phyloP scores from a whole-genome alignment of 2,113 vertebrate species.

The Peromyscus californicus region DNA sequence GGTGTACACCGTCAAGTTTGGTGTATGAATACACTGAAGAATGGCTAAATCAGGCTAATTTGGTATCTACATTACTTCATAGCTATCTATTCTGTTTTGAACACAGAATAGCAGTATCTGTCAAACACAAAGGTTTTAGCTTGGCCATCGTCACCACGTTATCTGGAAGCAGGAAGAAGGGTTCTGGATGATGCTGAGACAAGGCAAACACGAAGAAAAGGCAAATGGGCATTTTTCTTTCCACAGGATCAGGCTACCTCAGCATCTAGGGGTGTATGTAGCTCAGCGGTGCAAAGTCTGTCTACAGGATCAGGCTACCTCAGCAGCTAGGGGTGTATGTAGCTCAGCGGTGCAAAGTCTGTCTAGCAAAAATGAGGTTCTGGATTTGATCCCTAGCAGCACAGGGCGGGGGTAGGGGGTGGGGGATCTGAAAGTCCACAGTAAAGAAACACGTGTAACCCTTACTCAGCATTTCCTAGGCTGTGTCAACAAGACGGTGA shows the following conservation, averaged over 20 bases:
- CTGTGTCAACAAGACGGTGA: neutral
- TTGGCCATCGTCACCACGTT: neutral
- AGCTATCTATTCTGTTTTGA: neutral
- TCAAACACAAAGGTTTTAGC: neutral
- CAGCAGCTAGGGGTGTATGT: constrained; percentile 18
- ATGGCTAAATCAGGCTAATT: neutral
- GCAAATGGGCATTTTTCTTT: constrained; percentile 13
- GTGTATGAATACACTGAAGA: neutral
- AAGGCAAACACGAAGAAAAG: neutral
- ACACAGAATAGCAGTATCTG: neutral
- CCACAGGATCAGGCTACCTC: neutral
- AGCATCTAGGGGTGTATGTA: constrained; percentile 21
- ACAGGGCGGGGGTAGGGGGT: rapidly evolving
- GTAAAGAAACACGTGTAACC: neutral
- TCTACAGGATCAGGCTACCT: neutral
- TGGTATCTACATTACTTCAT: neutral
- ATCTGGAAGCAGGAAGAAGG: neutral
- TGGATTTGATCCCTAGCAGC: neutral
- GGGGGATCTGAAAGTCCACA: neutral
- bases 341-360: neutral
- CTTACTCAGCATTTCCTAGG: neutral
- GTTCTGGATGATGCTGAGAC: neutral
- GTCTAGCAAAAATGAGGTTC: neutral
- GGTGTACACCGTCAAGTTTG: neutral
- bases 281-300: neutral